Percentiles rank a stretch among this genome's conserved stretches.
Conservation (phyloP, 2,113 vertebrate species). For the Stegostoma tigrinum region DNA sequence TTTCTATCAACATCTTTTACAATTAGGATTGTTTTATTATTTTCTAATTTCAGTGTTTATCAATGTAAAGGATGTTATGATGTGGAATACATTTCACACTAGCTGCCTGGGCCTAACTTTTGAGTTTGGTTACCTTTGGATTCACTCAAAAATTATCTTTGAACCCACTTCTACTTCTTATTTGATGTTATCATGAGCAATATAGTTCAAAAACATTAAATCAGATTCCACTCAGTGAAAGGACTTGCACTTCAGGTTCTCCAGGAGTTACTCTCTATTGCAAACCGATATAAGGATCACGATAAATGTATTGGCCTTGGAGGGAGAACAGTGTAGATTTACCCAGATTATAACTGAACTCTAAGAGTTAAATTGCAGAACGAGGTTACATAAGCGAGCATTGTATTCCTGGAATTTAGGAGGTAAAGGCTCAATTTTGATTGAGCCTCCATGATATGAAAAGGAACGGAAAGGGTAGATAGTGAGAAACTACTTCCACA, state of each 20-base stretch:
- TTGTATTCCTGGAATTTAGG: neutral
- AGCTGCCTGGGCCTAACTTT: neutral
- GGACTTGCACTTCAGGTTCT: neutral
- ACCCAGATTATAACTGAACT: neutral
- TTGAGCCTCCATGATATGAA: neutral
- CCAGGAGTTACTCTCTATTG: neutral
- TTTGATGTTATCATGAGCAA: neutral
- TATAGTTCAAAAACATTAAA: neutral
- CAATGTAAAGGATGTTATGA: neutral
- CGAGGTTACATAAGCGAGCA: neutral
- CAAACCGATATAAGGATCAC: neutral
- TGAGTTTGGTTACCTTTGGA: neutral
- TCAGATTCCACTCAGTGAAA: neutral
- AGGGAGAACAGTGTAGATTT: neutral
- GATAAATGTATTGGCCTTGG: neutral
- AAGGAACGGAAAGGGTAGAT: neutral
- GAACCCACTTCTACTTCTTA: neutral
- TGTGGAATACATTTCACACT: no score
- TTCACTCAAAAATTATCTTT: neutral
- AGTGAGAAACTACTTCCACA: neutral
- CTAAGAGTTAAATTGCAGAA: neutral
- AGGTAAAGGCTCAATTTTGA: neutral
- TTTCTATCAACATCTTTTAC: neutral
- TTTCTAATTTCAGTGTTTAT: neutral
- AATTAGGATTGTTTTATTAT: neutral